Evolutionary conservation across 1,140 invertebrate genomes (phyloP).

Genomic region (Cyphomyrmex costatus): DNA sequence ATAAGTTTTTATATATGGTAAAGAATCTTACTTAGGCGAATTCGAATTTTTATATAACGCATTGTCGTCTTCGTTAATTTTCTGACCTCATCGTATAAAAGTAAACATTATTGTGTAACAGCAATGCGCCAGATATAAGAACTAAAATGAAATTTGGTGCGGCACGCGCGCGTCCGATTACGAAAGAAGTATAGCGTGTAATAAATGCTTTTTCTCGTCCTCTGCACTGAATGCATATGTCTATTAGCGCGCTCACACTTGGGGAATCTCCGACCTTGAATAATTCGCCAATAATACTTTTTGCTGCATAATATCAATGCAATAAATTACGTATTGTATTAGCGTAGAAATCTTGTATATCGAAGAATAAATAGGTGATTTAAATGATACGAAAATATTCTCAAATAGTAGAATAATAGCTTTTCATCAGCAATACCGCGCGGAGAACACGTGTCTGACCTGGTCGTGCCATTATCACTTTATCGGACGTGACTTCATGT

Average conservation of each 20-base stretch:
- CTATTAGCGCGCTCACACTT: not conserved
- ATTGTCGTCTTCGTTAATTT: not conserved
- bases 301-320: not conserved
- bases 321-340: not conserved
- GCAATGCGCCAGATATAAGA: slow-evolving; percentile 16
- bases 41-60: not conserved
- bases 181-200: slow-evolving; percentile 36
- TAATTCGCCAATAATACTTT: slow-evolving; percentile 31
- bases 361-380: not conserved
- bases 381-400: not conserved
- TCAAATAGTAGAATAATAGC: not conserved
- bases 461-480: slow-evolving; percentile 27
- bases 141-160: not conserved
- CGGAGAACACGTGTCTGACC: slow-evolving; percentile 8
- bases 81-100: not conserved
- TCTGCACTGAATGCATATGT: not conserved
- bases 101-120: slow-evolving; percentile 16
- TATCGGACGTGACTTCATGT: slow-evolving; percentile 27
- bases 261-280: slow-evolving; percentile 13
- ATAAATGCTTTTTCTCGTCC: slow-evolving; percentile 36
- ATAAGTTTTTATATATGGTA: not conserved
- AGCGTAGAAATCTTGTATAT: not conserved
- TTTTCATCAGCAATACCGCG: not conserved
- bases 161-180: not conserved
- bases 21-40: not conserved